Evolutionary conservation across 2,888 invertebrate species (phyloP), one percentile per base, ranked within the genome.

Genomic region (Phalera bucephala): DNA sequence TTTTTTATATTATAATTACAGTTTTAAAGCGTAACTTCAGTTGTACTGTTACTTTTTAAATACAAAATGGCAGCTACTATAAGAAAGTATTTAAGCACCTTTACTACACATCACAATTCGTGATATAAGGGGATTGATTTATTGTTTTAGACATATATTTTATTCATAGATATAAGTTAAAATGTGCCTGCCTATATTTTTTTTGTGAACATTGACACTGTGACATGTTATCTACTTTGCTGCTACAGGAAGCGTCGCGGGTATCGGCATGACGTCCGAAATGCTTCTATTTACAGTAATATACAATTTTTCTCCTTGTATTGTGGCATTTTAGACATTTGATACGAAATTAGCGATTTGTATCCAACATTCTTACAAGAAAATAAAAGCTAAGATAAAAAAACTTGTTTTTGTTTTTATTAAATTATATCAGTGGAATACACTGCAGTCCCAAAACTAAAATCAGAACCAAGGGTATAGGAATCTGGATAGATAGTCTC

Each of bases 351-450:
- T 74, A 76, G 76, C 75, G 57, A 77, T 84, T 85, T 83, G 84
- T 88, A 86, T 84, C 79, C 75, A 77, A 77, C 72, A 72, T 80
- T 85, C 81, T 81, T 86, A 81, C 72, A 81, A 73, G 67, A 82
- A 74, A 87, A 81, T 84, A 85, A 84, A 85, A 70, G 68, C 65
- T 82, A 81, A 74, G 69, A 72, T 71, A 64, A 54, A 53, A 59
- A 40, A 46, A 56, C 41, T 62, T 48, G 58, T 65, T 65, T 73
- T 62, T n/a, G n/a, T n/a, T n/a, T n/a, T n/a, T n/a, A n/a, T n/a
- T n/a, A n/a, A n/a, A n/a, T n/a, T n/a, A n/a, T n/a, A n/a, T n/a
- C n/a, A n/a, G n/a, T n/a, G n/a, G n/a, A n/a, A n/a, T n/a, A n/a
- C n/a, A n/a, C n/a, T n/a, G n/a, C n/a, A n/a, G n/a, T n/a, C n/a